These are phyloP conservation scores for Cylas formicarius DNA, from an alignment of 1,140 invertebrate genomes.

Conservation along the genomic window DNA sequence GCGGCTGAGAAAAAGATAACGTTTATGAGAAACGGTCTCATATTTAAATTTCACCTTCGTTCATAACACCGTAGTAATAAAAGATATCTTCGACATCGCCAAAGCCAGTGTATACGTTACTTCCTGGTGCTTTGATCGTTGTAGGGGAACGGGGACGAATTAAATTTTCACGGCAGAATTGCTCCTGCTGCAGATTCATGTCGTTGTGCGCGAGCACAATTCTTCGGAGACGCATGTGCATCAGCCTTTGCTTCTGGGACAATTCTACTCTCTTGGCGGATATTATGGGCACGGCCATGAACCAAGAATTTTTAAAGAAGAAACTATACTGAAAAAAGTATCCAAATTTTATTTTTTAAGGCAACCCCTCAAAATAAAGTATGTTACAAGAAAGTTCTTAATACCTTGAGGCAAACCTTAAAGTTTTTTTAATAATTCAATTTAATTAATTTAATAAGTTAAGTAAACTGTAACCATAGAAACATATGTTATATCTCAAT, in stretches of 20 bases:
- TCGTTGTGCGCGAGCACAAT: constrained; percentile 32
- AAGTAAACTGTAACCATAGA: no score
- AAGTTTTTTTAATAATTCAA: no score
- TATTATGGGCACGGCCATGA: constrained; percentile 25
- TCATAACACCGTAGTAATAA: constrained; percentile 34
- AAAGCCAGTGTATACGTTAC: constrained; percentile 33
- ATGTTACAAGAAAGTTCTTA: constrained; percentile 13
- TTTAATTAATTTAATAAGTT: no score
- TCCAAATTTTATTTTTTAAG: constrained; percentile 2
- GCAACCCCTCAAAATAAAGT: no score
- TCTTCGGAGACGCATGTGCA: constrained; percentile 34
- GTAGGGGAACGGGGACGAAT: constrained; percentile 15
- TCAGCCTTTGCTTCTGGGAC: constrained; percentile 27
- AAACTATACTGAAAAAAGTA: constrained; percentile 27
- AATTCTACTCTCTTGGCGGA: constrained; percentile 22
- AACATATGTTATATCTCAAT: no score
- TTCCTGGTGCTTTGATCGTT: constrained; percentile 20
- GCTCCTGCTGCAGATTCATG: constrained; percentile 30
- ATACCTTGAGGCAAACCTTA: no score
- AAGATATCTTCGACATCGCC: constrained; percentile 30
- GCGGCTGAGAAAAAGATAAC: constrained; percentile 20
- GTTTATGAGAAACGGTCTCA: neutral
- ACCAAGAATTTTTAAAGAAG: constrained; percentile 31
- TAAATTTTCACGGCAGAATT: constrained; percentile 26
- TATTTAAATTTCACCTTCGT: constrained; percentile 23